Evolutionary conservation across 2,797 vertebrate genomes (phyloP).

Genomic region (Pampus argenteus): DNA sequence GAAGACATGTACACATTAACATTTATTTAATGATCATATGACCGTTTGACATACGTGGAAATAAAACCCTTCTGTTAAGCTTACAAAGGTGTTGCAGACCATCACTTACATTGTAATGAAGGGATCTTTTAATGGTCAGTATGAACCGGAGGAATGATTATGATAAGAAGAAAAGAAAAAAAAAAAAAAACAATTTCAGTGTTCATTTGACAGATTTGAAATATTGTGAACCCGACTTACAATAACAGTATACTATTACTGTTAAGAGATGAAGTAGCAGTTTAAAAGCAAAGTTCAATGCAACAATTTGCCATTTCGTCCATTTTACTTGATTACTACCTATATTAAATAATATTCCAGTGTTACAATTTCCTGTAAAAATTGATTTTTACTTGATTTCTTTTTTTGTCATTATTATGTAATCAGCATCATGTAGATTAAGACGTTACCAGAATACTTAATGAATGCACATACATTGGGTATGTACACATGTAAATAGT

Average conservation of each 20-base stretch:
- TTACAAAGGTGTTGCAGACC: no score
- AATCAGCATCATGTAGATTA: conserved; percentile 13
- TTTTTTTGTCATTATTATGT: neutral
- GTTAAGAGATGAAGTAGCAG: neutral
- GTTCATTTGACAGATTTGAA: no score
- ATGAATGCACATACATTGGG: conserved; percentile 66
- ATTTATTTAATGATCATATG: no score
- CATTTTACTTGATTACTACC: neutral
- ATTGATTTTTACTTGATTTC: neutral
- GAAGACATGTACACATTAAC: no score
- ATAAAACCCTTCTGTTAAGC: no score
- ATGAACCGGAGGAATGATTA: no score
- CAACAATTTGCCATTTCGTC: neutral
- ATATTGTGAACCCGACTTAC: no score
- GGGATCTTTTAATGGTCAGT: no score
- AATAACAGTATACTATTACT: neutral
- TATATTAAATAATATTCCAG: neutral
- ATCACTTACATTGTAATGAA: no score
- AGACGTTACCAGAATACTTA: conserved; percentile 28
- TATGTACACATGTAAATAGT: conserved; percentile 72
- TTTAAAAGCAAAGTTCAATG: neutral
- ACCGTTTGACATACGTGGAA: no score
- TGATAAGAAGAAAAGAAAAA: no score
- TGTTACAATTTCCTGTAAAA: neutral
- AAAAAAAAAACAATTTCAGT: no score